Percentiles rank a stretch among this genome's conserved stretches.
phyloP scores from a whole-genome alignment of 2,113 vertebrate genomes.

The Zootoca vivipara region DNA sequence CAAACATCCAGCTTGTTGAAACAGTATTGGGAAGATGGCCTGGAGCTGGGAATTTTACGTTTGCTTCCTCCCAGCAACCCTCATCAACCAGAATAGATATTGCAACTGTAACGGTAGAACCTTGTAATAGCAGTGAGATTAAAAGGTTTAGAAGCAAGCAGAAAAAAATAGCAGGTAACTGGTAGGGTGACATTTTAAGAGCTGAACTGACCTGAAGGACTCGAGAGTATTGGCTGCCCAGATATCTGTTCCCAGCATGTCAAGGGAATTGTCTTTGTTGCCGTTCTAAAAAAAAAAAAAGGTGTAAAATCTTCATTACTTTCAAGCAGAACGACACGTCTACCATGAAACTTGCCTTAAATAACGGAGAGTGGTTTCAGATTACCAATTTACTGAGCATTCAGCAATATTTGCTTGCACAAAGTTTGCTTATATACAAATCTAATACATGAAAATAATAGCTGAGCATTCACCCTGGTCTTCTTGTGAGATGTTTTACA shows the following conservation, averaged over 20 bases:
- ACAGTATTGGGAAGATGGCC: not conserved
- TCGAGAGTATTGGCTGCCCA: conserved; percentile 97
- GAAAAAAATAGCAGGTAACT: not conserved
- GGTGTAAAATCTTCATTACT: conserved; percentile 37
- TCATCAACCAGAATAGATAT: not conserved
- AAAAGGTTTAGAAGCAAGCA: not conserved
- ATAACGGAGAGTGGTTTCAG: not conserved
- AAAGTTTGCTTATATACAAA: no score
- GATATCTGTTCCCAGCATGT: conserved; percentile 96
- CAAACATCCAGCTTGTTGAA: not conserved
- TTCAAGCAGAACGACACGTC: accelerated
- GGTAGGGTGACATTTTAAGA: not conserved
- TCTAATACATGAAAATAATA: no score
- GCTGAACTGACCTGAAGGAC: conserved; percentile 84
- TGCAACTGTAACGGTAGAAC: not conserved
- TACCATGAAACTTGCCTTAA: accelerated
- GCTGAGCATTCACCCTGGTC: no score
- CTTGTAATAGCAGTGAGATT: not conserved
- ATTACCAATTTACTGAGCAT: no score
- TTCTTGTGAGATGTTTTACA: no score
- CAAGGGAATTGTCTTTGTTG: conserved; percentile 87
- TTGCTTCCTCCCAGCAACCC: not conserved
- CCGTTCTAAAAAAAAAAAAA: conserved; percentile 83
- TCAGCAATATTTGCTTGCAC: no score
- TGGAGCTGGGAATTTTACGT: no score